phyloP scores from a whole-genome alignment of 2,797 vertebrate species.

The Erithacus rubecula region DNA sequence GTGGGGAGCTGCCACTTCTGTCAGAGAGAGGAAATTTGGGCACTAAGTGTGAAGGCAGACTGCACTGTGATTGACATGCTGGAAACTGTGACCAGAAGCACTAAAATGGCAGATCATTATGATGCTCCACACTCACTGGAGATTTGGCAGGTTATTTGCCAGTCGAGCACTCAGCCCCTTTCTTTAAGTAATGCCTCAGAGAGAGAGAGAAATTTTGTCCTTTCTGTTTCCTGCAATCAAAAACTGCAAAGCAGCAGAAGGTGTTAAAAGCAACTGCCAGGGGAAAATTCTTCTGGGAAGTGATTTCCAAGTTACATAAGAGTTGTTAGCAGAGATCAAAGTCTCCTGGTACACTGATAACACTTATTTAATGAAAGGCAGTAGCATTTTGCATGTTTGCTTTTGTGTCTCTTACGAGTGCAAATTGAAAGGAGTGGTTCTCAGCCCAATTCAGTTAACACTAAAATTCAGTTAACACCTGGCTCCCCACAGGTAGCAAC shows the following conservation, averaged over 20 bases:
- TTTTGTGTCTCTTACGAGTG: neutral
- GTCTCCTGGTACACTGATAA: neutral
- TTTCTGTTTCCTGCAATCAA: neutral
- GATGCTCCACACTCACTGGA: neutral
- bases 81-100: neutral
- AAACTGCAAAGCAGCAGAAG: neutral
- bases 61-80: neutral
- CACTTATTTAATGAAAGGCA: conserved; percentile 17
- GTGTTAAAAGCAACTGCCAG: neutral
- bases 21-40: neutral
- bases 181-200: neutral
- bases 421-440: neutral
- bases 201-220: neutral
- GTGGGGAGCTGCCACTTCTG: neutral
- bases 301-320: neutral
- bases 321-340: neutral
- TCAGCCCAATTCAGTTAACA: neutral
- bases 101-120: neutral
- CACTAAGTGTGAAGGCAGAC: neutral
- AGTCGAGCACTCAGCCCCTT: neutral
- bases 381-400: neutral
- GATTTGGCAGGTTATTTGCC: neutral
- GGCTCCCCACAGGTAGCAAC: neutral
- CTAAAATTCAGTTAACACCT: neutral
- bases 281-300: conserved; percentile 16